Evolutionary conservation across 2,888 invertebrate species (phyloP), one percentile per base, ranked within the genome.

Genomic region (Iphiclides podalirius): DNA sequence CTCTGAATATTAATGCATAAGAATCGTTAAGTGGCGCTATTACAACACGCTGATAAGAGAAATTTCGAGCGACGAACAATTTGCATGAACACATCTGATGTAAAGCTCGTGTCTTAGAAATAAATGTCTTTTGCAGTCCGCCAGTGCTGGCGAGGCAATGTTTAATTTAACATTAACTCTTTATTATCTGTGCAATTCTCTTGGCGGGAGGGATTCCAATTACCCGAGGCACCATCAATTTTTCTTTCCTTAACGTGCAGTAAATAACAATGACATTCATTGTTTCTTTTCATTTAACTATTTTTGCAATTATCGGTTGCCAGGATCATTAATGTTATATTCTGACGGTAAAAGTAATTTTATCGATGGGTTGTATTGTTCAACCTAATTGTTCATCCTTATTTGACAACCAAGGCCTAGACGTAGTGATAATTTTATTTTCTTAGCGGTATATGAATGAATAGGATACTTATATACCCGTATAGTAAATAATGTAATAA

Each of bases 31-130:
- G n/a, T n/a, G 20, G 20, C 20, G 20, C 26, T 8, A 26, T 26
- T 26, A 8, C 6, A 26, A 6, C 6, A 9, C 9, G 8, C 9
- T 26, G 8, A 9, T 26, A 26, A 26, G 9, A 7, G 26, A 9
- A 26, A 26, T 26, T 26, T 26, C 9, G 8, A 26, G 9, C 6
- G 6, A 26, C 6, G 55, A 57, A 55, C 60, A 55, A 36, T 48
- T 48, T 48, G 33, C 37, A 37, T 38, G 43, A 40, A 40, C 40
- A 40, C 40, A 28, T 13, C 40, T 28, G 40, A 40, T 28, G 15
- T 28, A 28, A 40, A 14, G 40, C 28, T 26, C 14, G 15, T 40
- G 28, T 40, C 40, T 40, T n/a, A 26, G 14, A 40, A 23, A 40
- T 7, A 26, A 26, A 26, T 26, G 26, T 26, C 26, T 26, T 9